Evolutionary conservation across 1,140 invertebrate species (phyloP).

Genomic region (Sipha flava): DNA sequence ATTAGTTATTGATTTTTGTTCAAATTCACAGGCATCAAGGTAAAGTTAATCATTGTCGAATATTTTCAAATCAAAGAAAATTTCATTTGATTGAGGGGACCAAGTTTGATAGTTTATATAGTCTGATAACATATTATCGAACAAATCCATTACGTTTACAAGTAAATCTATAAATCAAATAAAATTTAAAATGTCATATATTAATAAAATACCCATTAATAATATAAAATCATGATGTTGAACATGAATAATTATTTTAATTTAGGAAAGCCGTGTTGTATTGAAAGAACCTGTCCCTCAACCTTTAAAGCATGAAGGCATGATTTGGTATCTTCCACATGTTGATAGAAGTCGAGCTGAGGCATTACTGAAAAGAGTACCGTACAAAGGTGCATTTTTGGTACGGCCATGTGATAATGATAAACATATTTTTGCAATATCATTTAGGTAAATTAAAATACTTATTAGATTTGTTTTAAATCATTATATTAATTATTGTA

Average conservation of each 20-base stretch:
- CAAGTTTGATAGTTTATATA: conserved; percentile 87
- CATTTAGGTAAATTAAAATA: conserved; percentile 64
- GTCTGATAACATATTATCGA: conserved; percentile 83
- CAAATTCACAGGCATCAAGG: conserved; percentile 59
- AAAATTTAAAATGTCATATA: background rate
- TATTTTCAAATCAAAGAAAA: conserved; percentile 76
- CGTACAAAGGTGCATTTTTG: conserved; percentile 83
- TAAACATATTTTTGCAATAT: conserved; percentile 80
- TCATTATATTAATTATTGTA: conserved; percentile 18
- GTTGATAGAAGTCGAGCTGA: conserved; percentile 74
- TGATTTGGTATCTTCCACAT: conserved; percentile 86
- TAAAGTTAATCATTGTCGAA: conserved; percentile 86
- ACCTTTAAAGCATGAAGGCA: conserved; percentile 84
- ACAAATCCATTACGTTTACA: conserved; percentile 75
- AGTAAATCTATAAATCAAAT: conserved; percentile 38
- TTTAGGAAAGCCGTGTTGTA: conserved; percentile 73
- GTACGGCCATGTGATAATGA: conserved; percentile 82
- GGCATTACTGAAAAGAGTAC: conserved; percentile 70
- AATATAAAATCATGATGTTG: background rate
- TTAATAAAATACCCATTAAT: no score
- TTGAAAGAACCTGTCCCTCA: conserved; percentile 88
- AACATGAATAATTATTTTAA: conserved; percentile 33
- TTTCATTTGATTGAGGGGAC: conserved; percentile 85
- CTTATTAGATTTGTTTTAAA: background rate
- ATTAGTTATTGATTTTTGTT: conserved; percentile 35